A percentile compares a stretch with the other conserved stretches of the same genome.
Conservation (phyloP, 2,888 invertebrate genomes). For the Andrena flavipes region DNA sequence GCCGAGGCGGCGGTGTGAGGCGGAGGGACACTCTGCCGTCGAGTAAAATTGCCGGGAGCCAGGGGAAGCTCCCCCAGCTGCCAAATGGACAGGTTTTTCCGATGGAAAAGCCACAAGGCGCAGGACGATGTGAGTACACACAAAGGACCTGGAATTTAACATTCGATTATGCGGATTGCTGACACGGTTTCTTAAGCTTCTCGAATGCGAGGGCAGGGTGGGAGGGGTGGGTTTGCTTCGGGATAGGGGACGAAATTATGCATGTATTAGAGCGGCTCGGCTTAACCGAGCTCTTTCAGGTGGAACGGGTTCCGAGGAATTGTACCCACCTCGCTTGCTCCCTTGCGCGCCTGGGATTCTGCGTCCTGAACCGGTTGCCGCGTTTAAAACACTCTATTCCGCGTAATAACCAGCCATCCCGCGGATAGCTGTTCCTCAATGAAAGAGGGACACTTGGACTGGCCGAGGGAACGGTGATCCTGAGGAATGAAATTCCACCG, state of each 20-base stretch:
- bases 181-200: conserved; percentile 22
- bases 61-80: conserved; percentile 16
- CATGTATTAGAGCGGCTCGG: conserved; percentile 46
- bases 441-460: conserved; percentile 10
- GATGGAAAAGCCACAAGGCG: conserved; percentile 82
- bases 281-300: conserved; percentile 34
- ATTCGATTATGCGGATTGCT: conserved; percentile 72
- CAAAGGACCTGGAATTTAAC: conserved; percentile 35
- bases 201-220: conserved; percentile 30
- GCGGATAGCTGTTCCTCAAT: conserved; percentile 37
- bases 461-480: not conserved
- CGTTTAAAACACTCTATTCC: conserved; percentile 42
- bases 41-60: not conserved
- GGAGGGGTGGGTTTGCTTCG: conserved; percentile 16
- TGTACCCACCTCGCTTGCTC: conserved; percentile 42
- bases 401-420: conserved; percentile 43
- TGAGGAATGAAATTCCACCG: not conserved
- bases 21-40: not conserved
- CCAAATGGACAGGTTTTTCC: conserved; percentile 81
- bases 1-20: not conserved
- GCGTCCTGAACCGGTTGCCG: conserved; percentile 51
- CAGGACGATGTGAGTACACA: conserved; percentile 80
- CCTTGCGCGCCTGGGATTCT: conserved; percentile 37
- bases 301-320: conserved; percentile 52
- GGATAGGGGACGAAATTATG: conserved; percentile 60